Evolutionary conservation across 30 jellyfish, hydroid and myxozoan genomes (phyloP).

Genomic region (Chironex yamaguchii): DNA sequence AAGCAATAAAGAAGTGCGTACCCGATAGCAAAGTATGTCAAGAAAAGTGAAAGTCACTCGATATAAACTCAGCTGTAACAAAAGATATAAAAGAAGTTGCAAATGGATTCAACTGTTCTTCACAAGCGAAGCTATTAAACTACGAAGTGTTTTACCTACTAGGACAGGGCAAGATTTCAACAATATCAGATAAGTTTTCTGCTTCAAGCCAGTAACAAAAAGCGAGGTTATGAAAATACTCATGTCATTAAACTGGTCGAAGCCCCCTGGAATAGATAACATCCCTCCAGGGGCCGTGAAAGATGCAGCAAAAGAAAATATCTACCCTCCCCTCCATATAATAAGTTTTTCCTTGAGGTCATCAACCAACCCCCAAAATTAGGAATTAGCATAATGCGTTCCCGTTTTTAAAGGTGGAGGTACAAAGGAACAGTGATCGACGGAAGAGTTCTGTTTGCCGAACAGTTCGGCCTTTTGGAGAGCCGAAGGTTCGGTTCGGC

Average conservation of each 20-base stretch:
- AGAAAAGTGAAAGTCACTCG: conserved; percentile 30
- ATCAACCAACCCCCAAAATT: conserved; percentile 35
- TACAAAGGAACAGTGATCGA: too few relatives aligned
- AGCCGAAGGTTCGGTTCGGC: too few relatives aligned
- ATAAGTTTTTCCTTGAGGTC: conserved; percentile 56
- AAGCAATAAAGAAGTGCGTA: conserved; percentile 50
- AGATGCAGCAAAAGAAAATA: conserved; percentile 61
- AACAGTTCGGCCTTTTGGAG: too few relatives aligned
- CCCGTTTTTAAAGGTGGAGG: conserved; percentile 74
- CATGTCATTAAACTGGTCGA: conserved; percentile 60
- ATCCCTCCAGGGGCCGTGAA: conserved; percentile 63
- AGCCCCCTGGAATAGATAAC: conserved; percentile 63
- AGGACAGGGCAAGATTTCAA: conserved; percentile 3
- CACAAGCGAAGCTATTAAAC: conserved; percentile 64
- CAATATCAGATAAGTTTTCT: conserved; percentile 39
- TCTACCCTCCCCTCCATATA: conserved; percentile 61
- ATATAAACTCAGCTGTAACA: conserved; percentile 41
- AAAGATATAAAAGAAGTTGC: conserved; percentile 48
- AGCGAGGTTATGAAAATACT: conserved; percentile 56
- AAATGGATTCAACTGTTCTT: conserved; percentile 63
- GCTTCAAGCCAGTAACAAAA: conserved; percentile 38
- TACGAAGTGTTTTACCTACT: conserved; percentile 57
- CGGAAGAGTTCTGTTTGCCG: too few relatives aligned
- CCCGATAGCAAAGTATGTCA: conserved; percentile 37
- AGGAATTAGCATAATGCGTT: conserved; percentile 61